A percentile compares a stretch with the other conserved stretches of the same genome.
phyloP scores from a whole-genome alignment of 1,140 invertebrate species.

The Sesamia nonagrioides region DNA sequence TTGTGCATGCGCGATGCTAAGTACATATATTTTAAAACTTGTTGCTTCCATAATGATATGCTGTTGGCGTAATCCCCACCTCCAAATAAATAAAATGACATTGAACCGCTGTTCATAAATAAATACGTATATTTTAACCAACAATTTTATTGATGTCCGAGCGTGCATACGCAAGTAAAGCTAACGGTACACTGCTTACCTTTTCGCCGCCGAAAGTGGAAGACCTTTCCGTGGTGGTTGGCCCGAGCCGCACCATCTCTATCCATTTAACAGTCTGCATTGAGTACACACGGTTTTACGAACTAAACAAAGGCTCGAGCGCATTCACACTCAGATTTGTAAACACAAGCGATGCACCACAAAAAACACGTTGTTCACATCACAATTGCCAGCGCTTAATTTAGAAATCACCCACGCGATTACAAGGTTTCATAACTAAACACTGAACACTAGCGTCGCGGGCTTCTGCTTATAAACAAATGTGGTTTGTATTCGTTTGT shows the following conservation, averaged over 20 bases:
- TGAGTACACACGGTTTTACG: slow-evolving; percentile 60
- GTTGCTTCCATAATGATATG: slow-evolving; percentile 4
- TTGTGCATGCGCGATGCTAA: not conserved
- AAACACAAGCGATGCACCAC: slow-evolving; percentile 52
- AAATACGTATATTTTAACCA: slow-evolving; percentile 1
- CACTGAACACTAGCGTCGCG: slow-evolving; percentile 60
- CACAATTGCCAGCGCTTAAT: slow-evolving; percentile 71
- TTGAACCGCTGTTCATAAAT: slow-evolving; percentile 1
- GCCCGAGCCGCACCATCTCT: slow-evolving; percentile 81
- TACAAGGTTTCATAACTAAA: slow-evolving; percentile 73
- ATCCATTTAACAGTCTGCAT: slow-evolving; percentile 85
- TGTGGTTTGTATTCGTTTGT: slow-evolving; percentile 59
- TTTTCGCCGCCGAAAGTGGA: slow-evolving; percentile 77
- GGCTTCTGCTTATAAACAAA: slow-evolving; percentile 78
- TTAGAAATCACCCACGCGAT: slow-evolving; percentile 77
- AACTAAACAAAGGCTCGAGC: slow-evolving; percentile 56
- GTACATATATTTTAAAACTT: slow-evolving; percentile 9
- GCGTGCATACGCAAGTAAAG: not conserved
- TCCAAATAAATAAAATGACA: slow-evolving; percentile 21
- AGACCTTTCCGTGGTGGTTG: slow-evolving; percentile 72
- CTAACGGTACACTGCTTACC: slow-evolving; percentile 73
- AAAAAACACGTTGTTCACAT: slow-evolving; percentile 68
- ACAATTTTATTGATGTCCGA: not conserved
- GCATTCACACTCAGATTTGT: slow-evolving; percentile 8
- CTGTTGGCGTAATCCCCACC: slow-evolving; percentile 34